These are phyloP conservation scores for Aurelia aurita complex sp. Pacific DNA, from an alignment of 30 jellyfish, hydroid and myxozoan genomes.

Conservation along the genomic window DNA sequence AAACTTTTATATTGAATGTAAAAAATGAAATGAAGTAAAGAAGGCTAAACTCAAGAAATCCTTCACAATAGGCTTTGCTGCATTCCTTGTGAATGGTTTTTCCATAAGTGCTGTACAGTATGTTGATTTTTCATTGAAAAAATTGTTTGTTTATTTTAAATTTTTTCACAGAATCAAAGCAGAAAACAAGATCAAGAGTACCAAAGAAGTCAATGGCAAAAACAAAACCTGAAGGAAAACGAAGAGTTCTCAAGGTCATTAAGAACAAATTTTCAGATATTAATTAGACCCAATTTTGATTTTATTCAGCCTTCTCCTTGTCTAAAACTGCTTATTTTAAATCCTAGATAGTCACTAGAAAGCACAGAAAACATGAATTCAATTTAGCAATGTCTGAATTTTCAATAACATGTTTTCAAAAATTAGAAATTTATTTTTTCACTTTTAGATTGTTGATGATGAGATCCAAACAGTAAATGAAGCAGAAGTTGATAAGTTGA, in stretches of 20 bases:
- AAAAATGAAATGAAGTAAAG: too few relatives aligned
- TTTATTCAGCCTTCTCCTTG: too few relatives aligned
- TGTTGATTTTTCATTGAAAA: background rate
- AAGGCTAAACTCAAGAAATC: too few relatives aligned
- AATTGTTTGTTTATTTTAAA: background rate
- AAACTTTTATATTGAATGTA: too few relatives aligned
- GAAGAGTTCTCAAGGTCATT: conserved; percentile 38
- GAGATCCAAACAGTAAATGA: conserved; percentile 53
- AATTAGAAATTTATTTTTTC: background rate
- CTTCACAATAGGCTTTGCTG: too few relatives aligned
- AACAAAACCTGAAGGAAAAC: conserved; percentile 1
- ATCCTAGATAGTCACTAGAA: too few relatives aligned
- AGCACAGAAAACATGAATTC: too few relatives aligned
- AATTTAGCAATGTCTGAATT: too few relatives aligned
- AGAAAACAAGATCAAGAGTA: background rate
- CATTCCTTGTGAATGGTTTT: background rate
- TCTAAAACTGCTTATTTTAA: too few relatives aligned
- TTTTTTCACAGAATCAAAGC: background rate
- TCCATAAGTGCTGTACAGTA: background rate
- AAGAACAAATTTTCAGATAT: background rate
- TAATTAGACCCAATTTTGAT: too few relatives aligned
- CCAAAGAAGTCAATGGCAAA: background rate
- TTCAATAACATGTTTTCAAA: too few relatives aligned
- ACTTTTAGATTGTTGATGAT: conserved; percentile 57
- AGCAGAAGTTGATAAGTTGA: conserved; percentile 11